Base-by-base conservation (phyloP, 2,888 invertebrate genomes). In the Bruchidius siliquastri region DNA sequence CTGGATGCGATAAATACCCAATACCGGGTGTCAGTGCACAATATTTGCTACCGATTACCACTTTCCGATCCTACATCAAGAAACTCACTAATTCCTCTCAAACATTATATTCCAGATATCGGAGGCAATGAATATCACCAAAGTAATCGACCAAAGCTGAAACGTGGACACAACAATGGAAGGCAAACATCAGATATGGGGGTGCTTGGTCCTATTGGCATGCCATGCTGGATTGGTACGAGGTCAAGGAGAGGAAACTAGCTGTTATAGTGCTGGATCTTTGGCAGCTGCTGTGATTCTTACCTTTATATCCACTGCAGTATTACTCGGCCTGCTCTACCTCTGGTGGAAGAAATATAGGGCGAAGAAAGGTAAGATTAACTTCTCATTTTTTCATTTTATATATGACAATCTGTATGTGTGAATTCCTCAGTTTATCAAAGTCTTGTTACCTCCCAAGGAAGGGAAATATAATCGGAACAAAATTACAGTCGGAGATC, bases 241-340 rank as follows among this genome's bases (percentile, higher is more conserved):
- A 79, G 84, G 82, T 72, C 83, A 83, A 74, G 82, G 83, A 74
- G 82, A 82, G 67, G 82, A 80, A 72, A 79, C 80, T 78, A 82
- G 82, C 77, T 92, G 92, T 86, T 92, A 90, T 87, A 90, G 91
- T 80, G 89, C 91, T 81, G 92, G 92, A 78, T 91, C 92, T 83
- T 89, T 94, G 76, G 92, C 92, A 75, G 91, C 92, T 75, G 91
- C 92, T 78, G 92, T 93, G 76, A 88, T 93, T 80, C 91, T 93
- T 81, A 92, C 93, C 79, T 90, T 93, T 83, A 83, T 93, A 79
- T 90, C 90, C 79, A 92, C 92, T 79, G 86, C 91, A 74, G 84
- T 92, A 73, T 86, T 92, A 74, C 87, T 91, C 67, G 90, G 88
- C 73, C 87, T 89, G 68, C 88, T 88, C 6, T 81, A 81, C 71